These are phyloP conservation scores for Cephus runcator DNA, from an alignment of 2,888 invertebrate genomes.

Conservation along the genomic window DNA sequence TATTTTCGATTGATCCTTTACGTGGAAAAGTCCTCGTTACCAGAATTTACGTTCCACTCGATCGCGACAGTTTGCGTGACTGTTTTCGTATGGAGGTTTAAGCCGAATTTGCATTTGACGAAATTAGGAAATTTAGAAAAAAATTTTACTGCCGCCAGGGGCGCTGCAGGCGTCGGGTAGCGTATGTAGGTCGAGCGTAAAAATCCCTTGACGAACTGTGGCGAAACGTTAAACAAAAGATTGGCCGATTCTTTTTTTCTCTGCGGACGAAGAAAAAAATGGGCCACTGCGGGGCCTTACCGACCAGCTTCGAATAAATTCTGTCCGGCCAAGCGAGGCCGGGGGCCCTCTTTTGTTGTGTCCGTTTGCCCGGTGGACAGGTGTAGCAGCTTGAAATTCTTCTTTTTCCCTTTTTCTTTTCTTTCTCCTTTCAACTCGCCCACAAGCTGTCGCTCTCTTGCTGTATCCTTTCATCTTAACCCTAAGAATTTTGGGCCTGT, in stretches of 20 bases:
- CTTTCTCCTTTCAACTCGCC: constrained; percentile 34
- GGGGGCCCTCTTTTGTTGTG: not conserved
- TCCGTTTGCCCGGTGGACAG: constrained; percentile 31
- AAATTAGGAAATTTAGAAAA: no score
- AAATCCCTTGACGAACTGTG: not conserved
- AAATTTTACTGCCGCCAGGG: not conserved
- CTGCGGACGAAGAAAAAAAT: not conserved
- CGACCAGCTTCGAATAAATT: not conserved
- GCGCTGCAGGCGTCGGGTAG: not conserved
- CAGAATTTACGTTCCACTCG: not conserved
- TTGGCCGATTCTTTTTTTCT: not conserved
- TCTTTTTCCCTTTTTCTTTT: not conserved
- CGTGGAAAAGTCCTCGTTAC: not conserved
- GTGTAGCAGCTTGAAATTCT: constrained; percentile 42
- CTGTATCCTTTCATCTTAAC: constrained; percentile 20
- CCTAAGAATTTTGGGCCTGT: not conserved
- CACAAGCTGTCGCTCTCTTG: constrained; percentile 42
- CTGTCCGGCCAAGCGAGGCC: not conserved
- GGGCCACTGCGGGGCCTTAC: not conserved
- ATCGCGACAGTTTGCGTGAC: not conserved
- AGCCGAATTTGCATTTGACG: not conserved
- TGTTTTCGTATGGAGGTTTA: not conserved
- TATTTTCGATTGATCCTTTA: not conserved
- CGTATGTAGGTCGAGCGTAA: not conserved
- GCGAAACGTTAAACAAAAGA: not conserved